Evolutionary conservation across 2,113 vertebrate genomes (phyloP), one percentile per base, ranked within the genome.

Genomic region (Morone chrysops): DNA sequence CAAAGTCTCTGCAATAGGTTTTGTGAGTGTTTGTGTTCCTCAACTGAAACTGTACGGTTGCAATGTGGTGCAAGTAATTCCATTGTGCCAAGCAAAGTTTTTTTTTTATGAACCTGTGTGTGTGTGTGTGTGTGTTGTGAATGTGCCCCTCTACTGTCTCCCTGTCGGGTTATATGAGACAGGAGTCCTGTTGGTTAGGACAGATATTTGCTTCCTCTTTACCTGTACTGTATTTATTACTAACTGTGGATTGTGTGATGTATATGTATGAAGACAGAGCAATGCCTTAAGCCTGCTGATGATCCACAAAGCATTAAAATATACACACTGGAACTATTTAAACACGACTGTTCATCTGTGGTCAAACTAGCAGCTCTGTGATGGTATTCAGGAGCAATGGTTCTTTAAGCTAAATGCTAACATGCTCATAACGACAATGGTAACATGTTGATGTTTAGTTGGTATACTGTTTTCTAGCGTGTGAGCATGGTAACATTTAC

Each of bases 321-420:
- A 93, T 70, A 92, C 83, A 96, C 95, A 95, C 95, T 96, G 95
- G 94, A 96, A 87, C 81, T 79, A 88, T 84, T 81, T 54, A 87
- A 84, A 83, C 53, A 47, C 4, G 47, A 20, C 31, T 75, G 2
- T 8, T 54, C 6, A 20, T 71, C 25, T 25, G 25, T 41, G 9
- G 38, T 63, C 63, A 43, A 2, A 0, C 3, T n/a, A 16, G 50
- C 5, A 8, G 17, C 31, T 53, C 9, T 69, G 47, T 12, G 47
- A 8, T n/a, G 13, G 3, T 13, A 54, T 22, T 7, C 10, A 16
- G 48, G 5, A 14, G 14, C 48, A 50, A 17, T 17, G 16, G 14
- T 4, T 3, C 45, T 4, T 47, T 47, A 47, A 12, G 48, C 48
- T 38, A n/a, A 69, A 59, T 59, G 57, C 25, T 8, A 36, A 10